Evolutionary conservation across 2,888 invertebrate genomes (phyloP), one percentile per base, ranked within the genome.

Genomic region (Stenodema calcarata): DNA sequence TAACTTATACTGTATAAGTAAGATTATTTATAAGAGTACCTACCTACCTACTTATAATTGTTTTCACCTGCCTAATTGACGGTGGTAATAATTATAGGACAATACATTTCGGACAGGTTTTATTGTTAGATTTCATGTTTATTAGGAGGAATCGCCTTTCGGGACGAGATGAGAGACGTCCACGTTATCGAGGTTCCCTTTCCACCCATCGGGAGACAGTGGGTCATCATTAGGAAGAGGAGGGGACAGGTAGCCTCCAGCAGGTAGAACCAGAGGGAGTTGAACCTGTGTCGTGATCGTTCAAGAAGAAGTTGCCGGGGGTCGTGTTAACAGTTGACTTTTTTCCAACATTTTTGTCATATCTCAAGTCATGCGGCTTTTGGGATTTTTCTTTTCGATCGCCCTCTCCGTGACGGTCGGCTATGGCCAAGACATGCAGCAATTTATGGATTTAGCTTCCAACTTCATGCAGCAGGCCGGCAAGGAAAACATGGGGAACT

Each of bases 381-480:
- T 35, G 16, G 7, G 73, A 18, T 16, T 35, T 73, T 30, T 73
- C 18, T 4, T 73, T 30, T 9, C 73, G 1, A 41, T 35, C 35
- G 30, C 41, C 35, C 44, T 78, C 12, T 9, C 23, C 27, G 78
- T 78, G 44, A 44, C 78, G 44, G 23, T 1, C 14, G 12, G 27
- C 27, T 23, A 4, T 44, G 78, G 78, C 44, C 82, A 82, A 41
- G 70, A 82, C 35, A 41, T 35, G 35, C 82, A 82, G 82, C 69
- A 82, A 23, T 82, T 82, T 41, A 70, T 82, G 70, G 41, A 82
- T 27, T 42, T 82, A 11, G 82, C 82, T 1, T 62, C 82, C 27
- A 82, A 41, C 30, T 82, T 82, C 70, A 41, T 82, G 42, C 82
- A 82, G 70, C 82, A 82, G 30, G 82, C 82, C 82, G 82, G 82